Percentiles rank a stretch among this genome's conserved stretches.
These are phyloP conservation scores for Myotis lucifugus DNA, from an alignment of 2,113 vertebrate genomes.

Conservation along the genomic window DNA sequence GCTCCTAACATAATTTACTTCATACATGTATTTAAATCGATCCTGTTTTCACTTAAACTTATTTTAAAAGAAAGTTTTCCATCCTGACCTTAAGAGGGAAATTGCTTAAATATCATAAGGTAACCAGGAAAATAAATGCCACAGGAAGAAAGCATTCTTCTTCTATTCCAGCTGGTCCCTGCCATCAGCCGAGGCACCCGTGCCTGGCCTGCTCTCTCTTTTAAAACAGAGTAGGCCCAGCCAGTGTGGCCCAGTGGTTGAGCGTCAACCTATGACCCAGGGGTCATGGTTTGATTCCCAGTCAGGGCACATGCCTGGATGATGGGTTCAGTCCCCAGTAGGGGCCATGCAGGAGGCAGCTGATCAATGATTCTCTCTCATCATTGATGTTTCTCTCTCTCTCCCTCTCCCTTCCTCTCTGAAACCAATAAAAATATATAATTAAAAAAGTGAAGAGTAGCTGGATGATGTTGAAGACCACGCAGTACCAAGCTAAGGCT, in stretches of 20 bases:
- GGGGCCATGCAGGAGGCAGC: too few species aligned
- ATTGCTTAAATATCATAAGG: neutral
- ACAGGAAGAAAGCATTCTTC: neutral
- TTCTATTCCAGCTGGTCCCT: neutral
- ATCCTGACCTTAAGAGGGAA: neutral
- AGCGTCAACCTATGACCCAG: too few species aligned
- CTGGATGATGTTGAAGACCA: too few species aligned
- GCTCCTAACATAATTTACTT: neutral
- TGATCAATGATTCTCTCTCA: too few species aligned
- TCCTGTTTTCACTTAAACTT: neutral
- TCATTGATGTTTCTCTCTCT: too few species aligned
- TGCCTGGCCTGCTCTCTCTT: accelerated
- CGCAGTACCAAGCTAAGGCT: neutral
- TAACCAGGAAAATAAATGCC: neutral
- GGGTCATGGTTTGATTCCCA: too few species aligned
- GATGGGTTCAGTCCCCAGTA: too few species aligned
- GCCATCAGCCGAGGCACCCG: accelerated
- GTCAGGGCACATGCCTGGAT: too few species aligned
- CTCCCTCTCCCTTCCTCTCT: too few species aligned
- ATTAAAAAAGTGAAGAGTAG: too few species aligned
- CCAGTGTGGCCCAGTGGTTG: too few species aligned
- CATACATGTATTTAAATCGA: neutral
- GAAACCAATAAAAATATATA: too few species aligned
- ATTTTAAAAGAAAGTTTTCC: neutral
- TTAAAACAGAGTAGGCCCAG: neutral